phyloP scores from a whole-genome alignment of 1,140 invertebrate species.

The Drosophila athabasca region DNA sequence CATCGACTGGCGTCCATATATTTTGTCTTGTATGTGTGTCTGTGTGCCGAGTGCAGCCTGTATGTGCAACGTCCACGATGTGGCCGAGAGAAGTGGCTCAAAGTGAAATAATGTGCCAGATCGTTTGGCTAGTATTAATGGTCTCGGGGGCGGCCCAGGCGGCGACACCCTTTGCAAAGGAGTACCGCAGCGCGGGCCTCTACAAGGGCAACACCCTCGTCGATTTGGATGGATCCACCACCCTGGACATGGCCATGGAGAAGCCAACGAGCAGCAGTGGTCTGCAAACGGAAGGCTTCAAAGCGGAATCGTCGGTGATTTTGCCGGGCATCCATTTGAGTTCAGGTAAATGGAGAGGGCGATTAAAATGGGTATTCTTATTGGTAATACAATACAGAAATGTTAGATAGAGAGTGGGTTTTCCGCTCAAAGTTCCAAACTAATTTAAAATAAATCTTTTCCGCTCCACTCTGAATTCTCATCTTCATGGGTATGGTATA shows the following conservation, averaged over 20 bases:
- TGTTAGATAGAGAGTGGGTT: no score
- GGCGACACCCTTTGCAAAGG: conserved; percentile 69
- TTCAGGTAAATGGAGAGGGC: conserved; percentile 39
- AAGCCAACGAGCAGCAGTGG: conserved; percentile 46
- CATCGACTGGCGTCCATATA: conserved; percentile 14
- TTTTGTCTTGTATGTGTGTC: conserved; percentile 37
- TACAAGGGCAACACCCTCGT: conserved; percentile 64
- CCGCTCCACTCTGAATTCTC: background rate
- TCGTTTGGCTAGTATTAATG: conserved; percentile 35
- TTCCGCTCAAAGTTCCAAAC: no score
- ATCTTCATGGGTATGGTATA: background rate
- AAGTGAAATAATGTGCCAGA: conserved; percentile 50
- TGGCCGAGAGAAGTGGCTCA: conserved; percentile 49
- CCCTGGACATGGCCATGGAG: conserved; percentile 57
- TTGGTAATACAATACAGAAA: no score
- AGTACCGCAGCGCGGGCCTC: conserved; percentile 66
- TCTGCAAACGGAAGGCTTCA: conserved; percentile 31
- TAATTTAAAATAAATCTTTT: background rate
- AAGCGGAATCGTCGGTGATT: conserved; percentile 66
- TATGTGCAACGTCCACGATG: conserved; percentile 30
- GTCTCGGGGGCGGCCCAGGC: conserved; percentile 48
- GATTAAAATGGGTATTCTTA: background rate
- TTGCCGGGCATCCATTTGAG: conserved; percentile 63
- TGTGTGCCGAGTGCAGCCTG: conserved; percentile 2
- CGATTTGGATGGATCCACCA: conserved; percentile 62